A percentile compares a stretch with the other conserved stretches of the same genome.
Evolutionary conservation across 2,113 vertebrate genomes (phyloP).

Genomic region (Megaleporinus macrocephalus): DNA sequence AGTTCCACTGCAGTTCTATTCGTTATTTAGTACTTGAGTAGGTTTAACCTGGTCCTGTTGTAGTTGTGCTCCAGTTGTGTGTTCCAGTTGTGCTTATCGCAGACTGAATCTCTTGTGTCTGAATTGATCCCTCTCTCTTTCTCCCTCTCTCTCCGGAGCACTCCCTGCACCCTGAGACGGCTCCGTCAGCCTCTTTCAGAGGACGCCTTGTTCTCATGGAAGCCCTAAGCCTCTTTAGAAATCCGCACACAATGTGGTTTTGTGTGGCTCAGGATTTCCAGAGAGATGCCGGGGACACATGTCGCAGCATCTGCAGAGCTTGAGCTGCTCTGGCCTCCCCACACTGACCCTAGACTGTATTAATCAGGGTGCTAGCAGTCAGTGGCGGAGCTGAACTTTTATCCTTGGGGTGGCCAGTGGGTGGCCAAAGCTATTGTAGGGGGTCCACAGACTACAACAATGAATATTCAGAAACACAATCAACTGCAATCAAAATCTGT

Average conservation of each 20-base stretch:
- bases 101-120: constrained; percentile 26
- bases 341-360: neutral
- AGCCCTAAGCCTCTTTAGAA: constrained; percentile 87
- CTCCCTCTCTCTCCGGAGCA: constrained; percentile 54
- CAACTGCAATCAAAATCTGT: no score
- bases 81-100: constrained; percentile 66
- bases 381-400: no score
- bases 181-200: constrained; percentile 40
- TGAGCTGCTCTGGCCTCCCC: neutral
- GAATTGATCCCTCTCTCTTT: constrained; percentile 70
- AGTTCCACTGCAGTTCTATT: no score
- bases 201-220: constrained; percentile 73
- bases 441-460: no score
- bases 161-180: constrained; percentile 37
- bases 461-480: no score
- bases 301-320: constrained; percentile 28
- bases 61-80: no score
- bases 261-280: constrained; percentile 64
- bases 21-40: no score
- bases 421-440: no score
- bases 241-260: constrained; percentile 86
- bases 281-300: constrained; percentile 30
- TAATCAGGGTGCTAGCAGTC: neutral
- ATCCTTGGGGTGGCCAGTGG: no score
- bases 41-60: no score